Conservation (phyloP, 2,113 vertebrate species). For the Ictalurus punctatus region DNA sequence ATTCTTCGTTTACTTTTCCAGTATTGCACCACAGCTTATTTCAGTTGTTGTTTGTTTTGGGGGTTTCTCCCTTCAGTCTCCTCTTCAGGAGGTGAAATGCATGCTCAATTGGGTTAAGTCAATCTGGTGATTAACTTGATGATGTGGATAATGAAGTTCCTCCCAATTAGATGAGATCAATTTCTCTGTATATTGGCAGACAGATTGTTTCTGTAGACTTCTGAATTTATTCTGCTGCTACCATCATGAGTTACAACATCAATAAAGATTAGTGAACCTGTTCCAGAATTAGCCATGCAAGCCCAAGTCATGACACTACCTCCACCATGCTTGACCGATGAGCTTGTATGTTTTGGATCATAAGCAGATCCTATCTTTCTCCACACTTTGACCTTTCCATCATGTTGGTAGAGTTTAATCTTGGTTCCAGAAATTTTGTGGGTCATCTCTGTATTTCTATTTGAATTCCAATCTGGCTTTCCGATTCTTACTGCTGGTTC, state of each 20-base stretch:
- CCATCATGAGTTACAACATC: background rate
- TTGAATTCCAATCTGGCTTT: background rate
- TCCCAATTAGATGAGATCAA: background rate
- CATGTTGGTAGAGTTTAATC: background rate
- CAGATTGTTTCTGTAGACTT: background rate
- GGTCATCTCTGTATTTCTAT: background rate
- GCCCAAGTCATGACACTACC: background rate
- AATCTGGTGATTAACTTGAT: background rate
- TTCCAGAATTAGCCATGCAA: background rate
- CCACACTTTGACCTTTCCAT: background rate
- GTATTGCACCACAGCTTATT: background rate
- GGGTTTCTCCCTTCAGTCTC: background rate
- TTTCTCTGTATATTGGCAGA: background rate
- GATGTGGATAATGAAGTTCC: background rate
- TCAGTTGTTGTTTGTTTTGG: background rate
- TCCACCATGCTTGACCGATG: background rate
- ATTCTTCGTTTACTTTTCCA: background rate
- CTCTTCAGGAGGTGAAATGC: background rate
- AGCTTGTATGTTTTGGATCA: background rate
- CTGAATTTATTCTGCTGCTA: background rate
- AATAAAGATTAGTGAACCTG: background rate
- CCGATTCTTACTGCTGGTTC: background rate
- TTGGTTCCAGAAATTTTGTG: background rate
- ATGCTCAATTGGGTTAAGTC: background rate
- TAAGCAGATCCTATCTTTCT: background rate